phyloP scores from a whole-genome alignment of 2,888 invertebrate species.

The Pristionchus japonicus region DNA sequence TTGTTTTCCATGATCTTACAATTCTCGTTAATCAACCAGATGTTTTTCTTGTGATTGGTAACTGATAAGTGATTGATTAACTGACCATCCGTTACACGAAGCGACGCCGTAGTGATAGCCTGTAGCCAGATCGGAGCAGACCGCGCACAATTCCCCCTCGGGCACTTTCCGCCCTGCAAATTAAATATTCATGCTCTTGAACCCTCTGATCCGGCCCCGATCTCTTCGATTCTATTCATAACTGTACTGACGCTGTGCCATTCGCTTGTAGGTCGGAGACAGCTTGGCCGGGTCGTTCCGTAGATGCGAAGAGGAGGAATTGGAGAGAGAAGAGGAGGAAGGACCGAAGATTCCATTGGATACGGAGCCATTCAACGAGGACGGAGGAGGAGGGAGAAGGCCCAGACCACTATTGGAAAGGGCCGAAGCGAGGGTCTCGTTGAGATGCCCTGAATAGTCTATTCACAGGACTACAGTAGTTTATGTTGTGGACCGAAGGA shows the following conservation, averaged over 20 bases:
- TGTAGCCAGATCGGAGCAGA: slow-evolving; percentile 73
- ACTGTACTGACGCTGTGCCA: slow-evolving; percentile 68
- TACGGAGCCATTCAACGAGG: background rate
- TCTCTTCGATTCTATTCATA: too few relatives aligned
- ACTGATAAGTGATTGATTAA: slow-evolving; percentile 46
- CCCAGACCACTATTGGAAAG: background rate
- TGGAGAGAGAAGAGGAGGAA: background rate
- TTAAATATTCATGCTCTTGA: slow-evolving; percentile 14
- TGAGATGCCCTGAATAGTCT: slow-evolving; percentile 1
- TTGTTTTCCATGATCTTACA: background rate
- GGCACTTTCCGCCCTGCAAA: slow-evolving; percentile 66
- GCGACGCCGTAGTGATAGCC: slow-evolving; percentile 73
- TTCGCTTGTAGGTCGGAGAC: slow-evolving; percentile 61
- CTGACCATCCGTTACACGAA: slow-evolving; percentile 73
- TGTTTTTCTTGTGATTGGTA: too few relatives aligned
- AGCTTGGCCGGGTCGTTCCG: slow-evolving; percentile 56
- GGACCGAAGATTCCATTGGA: slow-evolving; percentile 26
- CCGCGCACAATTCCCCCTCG: slow-evolving; percentile 72
- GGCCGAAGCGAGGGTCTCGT: slow-evolving; percentile 32
- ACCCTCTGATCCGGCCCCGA: background rate
- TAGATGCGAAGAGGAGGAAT: slow-evolving; percentile 47
- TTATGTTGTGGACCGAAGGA: background rate
- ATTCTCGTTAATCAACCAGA: background rate
- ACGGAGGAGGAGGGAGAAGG: background rate
- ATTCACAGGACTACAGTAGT: background rate